Conservation (phyloP, 1,140 invertebrate genomes). For the Penaeus indicus region DNA sequence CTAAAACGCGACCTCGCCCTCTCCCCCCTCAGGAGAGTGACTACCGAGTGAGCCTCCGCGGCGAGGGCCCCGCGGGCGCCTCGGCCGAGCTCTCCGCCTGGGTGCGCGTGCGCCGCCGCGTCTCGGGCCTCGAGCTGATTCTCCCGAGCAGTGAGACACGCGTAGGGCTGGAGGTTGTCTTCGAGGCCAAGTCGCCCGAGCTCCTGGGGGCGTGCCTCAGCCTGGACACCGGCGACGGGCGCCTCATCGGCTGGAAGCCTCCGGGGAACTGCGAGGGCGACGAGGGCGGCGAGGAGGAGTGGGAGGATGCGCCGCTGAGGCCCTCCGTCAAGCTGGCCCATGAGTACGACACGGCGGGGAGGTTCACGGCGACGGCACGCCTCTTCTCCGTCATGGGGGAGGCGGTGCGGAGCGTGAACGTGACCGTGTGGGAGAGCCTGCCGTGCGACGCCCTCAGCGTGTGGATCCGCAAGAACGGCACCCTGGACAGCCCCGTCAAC, state of each 20-base stretch:
- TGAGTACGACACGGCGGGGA: constrained; percentile 15
- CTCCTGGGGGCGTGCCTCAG: constrained; percentile 49
- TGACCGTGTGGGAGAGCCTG: constrained; percentile 46
- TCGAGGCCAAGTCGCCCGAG: not conserved
- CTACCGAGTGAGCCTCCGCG: constrained; percentile 19
- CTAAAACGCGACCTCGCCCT: no score
- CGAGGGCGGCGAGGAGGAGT: constrained; percentile 18
- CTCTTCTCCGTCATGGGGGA: constrained; percentile 46
- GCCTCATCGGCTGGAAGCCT: constrained; percentile 44
- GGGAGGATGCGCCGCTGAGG: constrained; percentile 31
- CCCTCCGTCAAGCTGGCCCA: constrained; percentile 30
- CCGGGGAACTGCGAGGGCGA: constrained; percentile 42
- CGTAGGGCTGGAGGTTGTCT: not conserved
- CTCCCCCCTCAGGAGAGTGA: constrained; percentile 42
- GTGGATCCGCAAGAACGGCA: constrained; percentile 39
- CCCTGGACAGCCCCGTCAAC: constrained; percentile 36
- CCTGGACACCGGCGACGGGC: constrained; percentile 54
- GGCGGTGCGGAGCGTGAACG: not conserved
- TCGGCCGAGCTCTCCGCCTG: constrained; percentile 18
- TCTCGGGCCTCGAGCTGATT: not conserved
- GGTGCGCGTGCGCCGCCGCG: constrained; percentile 24
- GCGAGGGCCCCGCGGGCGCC: constrained; percentile 3
- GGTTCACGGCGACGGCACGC: not conserved
- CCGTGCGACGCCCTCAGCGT: constrained; percentile 41
- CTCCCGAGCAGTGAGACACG: not conserved